Base-by-base conservation (phyloP, 1,140 invertebrate species). In the Brachionus plicatilis region DNA sequence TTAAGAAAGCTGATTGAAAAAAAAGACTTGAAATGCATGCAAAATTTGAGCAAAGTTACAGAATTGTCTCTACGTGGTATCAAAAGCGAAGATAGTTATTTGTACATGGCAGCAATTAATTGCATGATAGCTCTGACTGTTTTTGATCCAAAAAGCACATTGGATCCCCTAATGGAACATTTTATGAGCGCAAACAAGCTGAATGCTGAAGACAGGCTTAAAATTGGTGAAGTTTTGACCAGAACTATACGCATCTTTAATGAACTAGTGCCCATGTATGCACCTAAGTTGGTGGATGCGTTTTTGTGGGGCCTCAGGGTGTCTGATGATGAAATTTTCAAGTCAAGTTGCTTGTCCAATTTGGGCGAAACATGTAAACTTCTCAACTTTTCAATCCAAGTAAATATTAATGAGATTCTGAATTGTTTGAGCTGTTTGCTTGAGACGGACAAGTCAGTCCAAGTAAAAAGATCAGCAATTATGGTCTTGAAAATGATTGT, bases 331-430 rank as follows among this genome's bases (percentile, higher is more conserved):
- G 89, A 92, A 27, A 87, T 94, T n/a, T 91, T 96, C 14, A 91
- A 94, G 87, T 92, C 94, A 9, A 95, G 94, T 4, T 93, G 93
- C 88, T 89, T 96, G 56, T 95, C 94, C 0, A 95, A 95, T 89
- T 89, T 96, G 12, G 95, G 93, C 1, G 94, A 96, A 90, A 89
- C 95, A n/a, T 94, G 93, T 86, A 91, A 92, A 85, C 90, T 94
- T 6, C 88, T 96, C 9, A 92, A 92, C 68, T 95, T 93, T 87
- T 92, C 92, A 87, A 88, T 96, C 1, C 93, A 93, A 72, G 89
- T 91, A 85, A 91, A 94, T 76, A 89, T 94, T 72, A 92, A 92
- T 86, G 94, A 95, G 91, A 93, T 95, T 68, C 88, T 95, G 43
- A 90, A 91, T 14, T 94, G 93, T 87, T 91, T 94, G 45, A 90